A percentile compares a stretch with the other conserved stretches of the same genome.
phyloP scores from a whole-genome alignment of 2,888 invertebrate genomes.

The Mesorhabditis spiculigera region DNA sequence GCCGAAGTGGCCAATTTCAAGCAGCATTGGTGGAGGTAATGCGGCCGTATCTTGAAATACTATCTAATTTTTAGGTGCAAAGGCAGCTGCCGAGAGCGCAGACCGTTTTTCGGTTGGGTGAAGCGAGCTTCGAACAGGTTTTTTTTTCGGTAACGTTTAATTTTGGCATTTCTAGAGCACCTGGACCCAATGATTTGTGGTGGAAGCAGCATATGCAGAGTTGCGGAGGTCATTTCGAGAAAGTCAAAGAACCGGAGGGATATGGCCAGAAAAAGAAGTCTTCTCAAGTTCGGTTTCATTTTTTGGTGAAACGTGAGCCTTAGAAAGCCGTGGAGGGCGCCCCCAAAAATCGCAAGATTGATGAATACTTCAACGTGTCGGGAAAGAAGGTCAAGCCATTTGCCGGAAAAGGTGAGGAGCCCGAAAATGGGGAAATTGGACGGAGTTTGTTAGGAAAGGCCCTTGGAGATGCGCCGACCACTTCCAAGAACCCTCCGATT shows the following conservation, averaged over 20 bases:
- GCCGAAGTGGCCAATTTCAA: constrained; percentile 85
- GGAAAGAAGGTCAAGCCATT: too few species aligned
- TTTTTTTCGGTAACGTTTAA: background rate
- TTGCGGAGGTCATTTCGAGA: constrained; percentile 47
- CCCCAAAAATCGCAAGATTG: too few species aligned
- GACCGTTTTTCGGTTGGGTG: constrained; percentile 85
- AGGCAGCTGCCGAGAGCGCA: constrained; percentile 60
- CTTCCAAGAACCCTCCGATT: too few species aligned
- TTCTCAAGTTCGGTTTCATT: too few species aligned
- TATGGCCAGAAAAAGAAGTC: constrained; percentile 25
- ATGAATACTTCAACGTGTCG: too few species aligned
- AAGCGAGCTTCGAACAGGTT: constrained; percentile 75
- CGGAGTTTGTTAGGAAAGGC: too few species aligned
- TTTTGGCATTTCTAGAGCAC: constrained; percentile 66
- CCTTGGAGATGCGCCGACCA: too few species aligned
- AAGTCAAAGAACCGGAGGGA: constrained; percentile 52
- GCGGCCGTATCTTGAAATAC: background rate
- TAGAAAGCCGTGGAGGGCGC: too few species aligned
- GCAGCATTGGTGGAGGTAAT: constrained; percentile 91
- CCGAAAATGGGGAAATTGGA: too few species aligned
- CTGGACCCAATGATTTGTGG: constrained; percentile 79
- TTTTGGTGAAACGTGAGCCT: too few species aligned
- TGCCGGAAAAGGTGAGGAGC: too few species aligned
- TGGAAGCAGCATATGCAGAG: constrained; percentile 73
- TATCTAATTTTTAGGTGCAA: constrained; percentile 31